phyloP scores from a whole-genome alignment of 1,140 invertebrate genomes.

The Bathynomus jamesi region DNA sequence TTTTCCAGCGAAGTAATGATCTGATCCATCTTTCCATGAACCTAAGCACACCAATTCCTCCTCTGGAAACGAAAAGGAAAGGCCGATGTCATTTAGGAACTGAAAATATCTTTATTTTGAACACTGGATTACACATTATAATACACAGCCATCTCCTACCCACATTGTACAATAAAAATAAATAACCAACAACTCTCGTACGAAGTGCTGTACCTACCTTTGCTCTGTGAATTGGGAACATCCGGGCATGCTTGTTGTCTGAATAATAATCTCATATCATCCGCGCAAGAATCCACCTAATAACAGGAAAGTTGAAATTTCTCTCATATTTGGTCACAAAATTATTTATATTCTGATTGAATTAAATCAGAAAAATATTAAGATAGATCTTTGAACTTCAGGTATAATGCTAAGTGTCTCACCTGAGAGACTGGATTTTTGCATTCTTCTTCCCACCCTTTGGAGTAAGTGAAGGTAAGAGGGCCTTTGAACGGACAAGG shows the following conservation, averaged over 20 bases:
- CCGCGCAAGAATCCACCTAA: conserved; percentile 67
- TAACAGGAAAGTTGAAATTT: background rate
- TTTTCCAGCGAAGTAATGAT: conserved; percentile 62
- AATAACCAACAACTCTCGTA: background rate
- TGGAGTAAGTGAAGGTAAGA: conserved; percentile 72
- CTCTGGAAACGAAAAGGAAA: conserved; percentile 49
- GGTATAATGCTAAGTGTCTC: background rate
- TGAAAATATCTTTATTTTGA: too few species aligned
- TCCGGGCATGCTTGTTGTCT: conserved; percentile 90
- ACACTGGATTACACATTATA: too few species aligned
- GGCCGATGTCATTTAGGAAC: too few species aligned
- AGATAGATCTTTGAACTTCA: too few species aligned
- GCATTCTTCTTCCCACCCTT: conserved; percentile 62
- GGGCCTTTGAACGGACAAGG: conserved; percentile 50
- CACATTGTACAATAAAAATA: too few species aligned
- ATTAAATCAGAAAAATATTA: too few species aligned
- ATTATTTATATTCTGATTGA: too few species aligned
- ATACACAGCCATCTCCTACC: too few species aligned
- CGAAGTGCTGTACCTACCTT: background rate
- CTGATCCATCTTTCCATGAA: conserved; percentile 81
- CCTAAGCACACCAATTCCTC: conserved; percentile 78
- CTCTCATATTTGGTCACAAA: too few species aligned
- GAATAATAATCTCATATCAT: conserved; percentile 67
- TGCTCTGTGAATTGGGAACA: conserved; percentile 45
- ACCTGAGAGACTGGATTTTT: conserved; percentile 59